Evolutionary conservation across 2,888 invertebrate species (phyloP).

Genomic region (Aphodius sticticus): DNA sequence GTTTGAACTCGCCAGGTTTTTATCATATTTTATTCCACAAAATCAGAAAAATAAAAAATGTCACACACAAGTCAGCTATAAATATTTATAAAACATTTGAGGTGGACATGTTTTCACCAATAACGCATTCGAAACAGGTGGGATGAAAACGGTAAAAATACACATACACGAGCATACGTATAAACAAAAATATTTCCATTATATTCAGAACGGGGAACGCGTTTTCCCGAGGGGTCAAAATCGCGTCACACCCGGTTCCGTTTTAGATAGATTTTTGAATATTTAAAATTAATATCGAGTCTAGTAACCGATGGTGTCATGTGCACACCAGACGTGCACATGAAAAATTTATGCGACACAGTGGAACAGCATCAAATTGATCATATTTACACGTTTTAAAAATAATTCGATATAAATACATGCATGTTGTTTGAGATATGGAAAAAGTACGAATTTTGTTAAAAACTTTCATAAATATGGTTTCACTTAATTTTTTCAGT

Average conservation of each 20-base stretch:
- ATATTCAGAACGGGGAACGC: not conserved
- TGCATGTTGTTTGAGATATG: too few species aligned
- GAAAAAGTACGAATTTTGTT: too few species aligned
- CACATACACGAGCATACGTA: not conserved
- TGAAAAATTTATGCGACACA: too few species aligned
- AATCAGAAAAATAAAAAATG: not conserved
- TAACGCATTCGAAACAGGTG: not conserved
- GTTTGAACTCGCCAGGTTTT: not conserved
- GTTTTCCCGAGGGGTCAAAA: not conserved
- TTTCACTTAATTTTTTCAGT: too few species aligned
- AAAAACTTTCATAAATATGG: too few species aligned
- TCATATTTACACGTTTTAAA: too few species aligned
- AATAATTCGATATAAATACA: too few species aligned
- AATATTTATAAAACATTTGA: not conserved
- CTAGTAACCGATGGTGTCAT: not conserved
- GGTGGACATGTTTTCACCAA: too few species aligned
- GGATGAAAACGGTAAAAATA: not conserved
- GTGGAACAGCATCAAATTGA: too few species aligned
- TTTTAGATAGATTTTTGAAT: slow-evolving; percentile 4
- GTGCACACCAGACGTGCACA: too few species aligned
- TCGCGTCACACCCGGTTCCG: not conserved
- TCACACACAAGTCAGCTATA: not conserved
- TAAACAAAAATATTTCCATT: not conserved
- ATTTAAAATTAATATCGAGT: not conserved
- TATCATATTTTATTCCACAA: not conserved